phyloP scores from a whole-genome alignment of 2,888 invertebrate genomes.

The Lochmaea crataegi region DNA sequence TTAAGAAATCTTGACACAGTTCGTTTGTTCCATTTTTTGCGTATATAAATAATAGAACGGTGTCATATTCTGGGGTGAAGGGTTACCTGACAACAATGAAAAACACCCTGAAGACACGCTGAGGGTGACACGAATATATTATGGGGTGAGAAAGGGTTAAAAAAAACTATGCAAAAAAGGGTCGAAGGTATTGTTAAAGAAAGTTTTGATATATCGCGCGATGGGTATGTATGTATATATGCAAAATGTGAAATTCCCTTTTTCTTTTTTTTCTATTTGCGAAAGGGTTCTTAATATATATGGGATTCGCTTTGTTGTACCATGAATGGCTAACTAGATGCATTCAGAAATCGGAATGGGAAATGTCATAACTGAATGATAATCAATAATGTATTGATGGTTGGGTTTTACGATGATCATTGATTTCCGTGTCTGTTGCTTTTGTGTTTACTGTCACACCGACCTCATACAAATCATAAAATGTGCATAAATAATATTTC shows the following conservation, averaged over 20 bases:
- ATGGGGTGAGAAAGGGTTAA: conserved; percentile 65
- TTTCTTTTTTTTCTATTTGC: conserved; percentile 41
- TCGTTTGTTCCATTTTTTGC: conserved; percentile 66
- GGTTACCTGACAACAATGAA: conserved; percentile 64
- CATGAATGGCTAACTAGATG: conserved; percentile 67
- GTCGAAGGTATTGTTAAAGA: conserved; percentile 54
- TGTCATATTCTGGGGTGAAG: conserved; percentile 66
- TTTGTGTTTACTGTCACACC: conserved; percentile 40
- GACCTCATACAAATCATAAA: conserved; percentile 56
- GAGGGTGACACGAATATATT: conserved; percentile 64
- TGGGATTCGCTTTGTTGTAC: conserved; percentile 62
- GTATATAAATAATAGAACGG: conserved; percentile 63
- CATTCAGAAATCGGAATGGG: conserved; percentile 65
- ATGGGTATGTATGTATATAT: conserved; percentile 47
- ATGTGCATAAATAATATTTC: conserved; percentile 52
- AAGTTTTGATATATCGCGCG: conserved; percentile 59
- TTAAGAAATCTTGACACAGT: conserved; percentile 65
- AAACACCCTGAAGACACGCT: conserved; percentile 66
- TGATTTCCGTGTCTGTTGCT: conserved; percentile 56
- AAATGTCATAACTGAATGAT: conserved; percentile 66
- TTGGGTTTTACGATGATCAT: conserved; percentile 57
- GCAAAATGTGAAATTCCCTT: conserved; percentile 52
- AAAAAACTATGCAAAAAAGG: conserved; percentile 66
- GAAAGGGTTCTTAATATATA: conserved; percentile 57
- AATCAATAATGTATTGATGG: conserved; percentile 66